Evolutionary conservation across 2,797 vertebrate genomes (phyloP), one percentile per base, ranked within the genome.

Genomic region (Spinus olivaceus): DNA sequence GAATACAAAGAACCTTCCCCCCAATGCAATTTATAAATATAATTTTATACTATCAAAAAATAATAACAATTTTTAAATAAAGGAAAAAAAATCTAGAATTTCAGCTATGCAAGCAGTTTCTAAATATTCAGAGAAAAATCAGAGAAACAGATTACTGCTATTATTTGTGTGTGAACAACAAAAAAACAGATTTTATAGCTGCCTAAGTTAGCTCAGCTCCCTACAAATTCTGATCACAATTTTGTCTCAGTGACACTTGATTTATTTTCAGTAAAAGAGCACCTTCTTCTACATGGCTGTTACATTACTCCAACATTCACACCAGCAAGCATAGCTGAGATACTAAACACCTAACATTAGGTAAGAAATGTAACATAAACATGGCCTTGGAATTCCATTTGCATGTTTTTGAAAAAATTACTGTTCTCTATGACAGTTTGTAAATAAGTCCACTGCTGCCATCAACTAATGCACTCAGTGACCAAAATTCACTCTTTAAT

Each of bases 1-100:
- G 37, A 96, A 95, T 90, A 88, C 28, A 57, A 49, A 67, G 93
- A 93, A 91, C 9, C 6, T 19, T 4, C 3, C 2, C 10, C 28
- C 8, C 32, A 23, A 27, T 5, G 25, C 5, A 33, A 49, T 64
- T 22, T 37, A 65, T 37, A 70, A 23, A 46, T 24, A 32, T 12
- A 14, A 32, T 53, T 93, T 80, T 44, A 44, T 44, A 49, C 10
- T 39, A 39, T 14, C 28, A 44, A 57, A 67, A 78, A 69, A 32
- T 5, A 11, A 54, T 37, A 30, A 22, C 33, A 1, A 24, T 19
- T n/a, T 64, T 39, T 46, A 66, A 61, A 95, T 20, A 28, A 94
- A 64, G 71, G 44, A 92, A 95, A 92, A 88, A 28, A 67, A 22
- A 94, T 56, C 44, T 90, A 65, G 46, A 90, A 90, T 88, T 91